Evolutionary conservation across 2,797 vertebrate genomes (phyloP), one percentile per base, ranked within the genome.

Genomic region (Sciurus carolinensis): DNA sequence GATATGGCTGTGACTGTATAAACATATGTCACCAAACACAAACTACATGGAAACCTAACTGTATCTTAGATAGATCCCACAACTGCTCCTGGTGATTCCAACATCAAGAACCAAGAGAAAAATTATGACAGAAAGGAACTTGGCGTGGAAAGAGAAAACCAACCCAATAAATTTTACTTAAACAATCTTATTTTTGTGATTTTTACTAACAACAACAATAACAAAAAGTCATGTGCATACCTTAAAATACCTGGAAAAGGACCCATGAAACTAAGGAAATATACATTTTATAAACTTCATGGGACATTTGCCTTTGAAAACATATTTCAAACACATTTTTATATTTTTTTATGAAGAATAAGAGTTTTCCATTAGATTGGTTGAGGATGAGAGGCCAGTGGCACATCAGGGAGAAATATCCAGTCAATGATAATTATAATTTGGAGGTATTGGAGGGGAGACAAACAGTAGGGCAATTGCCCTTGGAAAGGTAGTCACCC

Each of bases 381-480:
- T 36, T 67, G 59, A 94, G 33, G 28, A 76, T 67, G 64, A 91
- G 28, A 92, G 47, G 5, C 52, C 54, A 87, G 62, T 1, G 71
- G 26, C 12, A 22, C 18, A 79, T 85, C 42, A 69, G 87, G 77
- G 80, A 91, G 62, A 85, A 79, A 69, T 62, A 93, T 79, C 28
- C 13, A n/a, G 57, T 24, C n/a, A 42, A 36, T 0, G 13, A 69
- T 92, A 39, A 94, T 77, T 87, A 50, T 67, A 90, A 89, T 77
- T n/a, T 72, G 76, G 44, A 79, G 28, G 28, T 80, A 18, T 39
- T 71, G 59, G 62, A 96, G 62, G 85, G 33, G n/a, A 93, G 95
- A 20, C 72, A 94, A 59, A 67, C 22, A 88, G 77, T 39, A 90
- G 30, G 64, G 89, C 67, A 97, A 33, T 81, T 76, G 89, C 94